phyloP scores from a whole-genome alignment of 2,797 vertebrate species.

The Rhinophrynus dorsalis region DNA sequence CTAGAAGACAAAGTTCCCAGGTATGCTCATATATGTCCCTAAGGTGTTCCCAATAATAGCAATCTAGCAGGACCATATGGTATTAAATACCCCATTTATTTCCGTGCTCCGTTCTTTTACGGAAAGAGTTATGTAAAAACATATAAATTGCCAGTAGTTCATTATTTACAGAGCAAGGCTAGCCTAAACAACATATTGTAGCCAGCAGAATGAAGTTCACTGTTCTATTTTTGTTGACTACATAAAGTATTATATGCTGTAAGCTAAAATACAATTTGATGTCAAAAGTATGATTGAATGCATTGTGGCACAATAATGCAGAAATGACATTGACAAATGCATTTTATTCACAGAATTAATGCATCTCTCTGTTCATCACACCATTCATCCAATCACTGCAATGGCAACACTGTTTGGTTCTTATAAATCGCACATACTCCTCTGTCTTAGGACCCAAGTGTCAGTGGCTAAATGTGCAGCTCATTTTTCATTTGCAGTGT shows the following conservation, averaged over 20 bases:
- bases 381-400: constrained; percentile 9
- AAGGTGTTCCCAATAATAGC: no score
- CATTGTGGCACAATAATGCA: constrained; percentile 19
- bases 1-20: no score
- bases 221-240: background rate
- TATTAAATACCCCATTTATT: no score
- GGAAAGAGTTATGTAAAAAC: no score
- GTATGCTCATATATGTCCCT: no score
- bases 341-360: constrained; percentile 33
- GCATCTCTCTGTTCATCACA: constrained; percentile 9
- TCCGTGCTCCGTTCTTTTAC: no score
- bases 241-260: background rate
- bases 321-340: constrained; percentile 28
- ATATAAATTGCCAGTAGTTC: no score
- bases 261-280: constrained; percentile 5
- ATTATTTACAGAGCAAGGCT: no score
- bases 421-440: constrained; percentile 18
- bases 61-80: no score
- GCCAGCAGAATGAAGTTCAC: background rate
- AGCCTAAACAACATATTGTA: no score
- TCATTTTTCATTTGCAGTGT: constrained; percentile 36
- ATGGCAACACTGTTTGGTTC: constrained; percentile 8
- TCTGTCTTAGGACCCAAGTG: constrained; percentile 13
- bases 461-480: constrained; percentile 18
- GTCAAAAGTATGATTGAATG: constrained; percentile 25